phyloP scores from a whole-genome alignment of 1,140 invertebrate species.

The Euwallacea similis region DNA sequence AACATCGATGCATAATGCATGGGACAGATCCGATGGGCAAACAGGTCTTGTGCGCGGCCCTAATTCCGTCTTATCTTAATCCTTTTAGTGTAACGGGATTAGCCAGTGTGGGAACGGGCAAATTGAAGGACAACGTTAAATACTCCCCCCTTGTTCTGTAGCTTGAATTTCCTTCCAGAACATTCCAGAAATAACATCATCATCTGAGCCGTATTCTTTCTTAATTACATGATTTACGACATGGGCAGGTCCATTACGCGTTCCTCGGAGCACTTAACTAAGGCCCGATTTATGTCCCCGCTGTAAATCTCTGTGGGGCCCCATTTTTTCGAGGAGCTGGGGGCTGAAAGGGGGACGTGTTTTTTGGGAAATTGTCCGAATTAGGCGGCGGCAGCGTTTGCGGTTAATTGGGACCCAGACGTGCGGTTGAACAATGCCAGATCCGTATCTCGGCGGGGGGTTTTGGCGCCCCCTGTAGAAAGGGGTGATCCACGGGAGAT shows the following conservation, averaged over 20 bases:
- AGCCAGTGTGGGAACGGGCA: too few species aligned
- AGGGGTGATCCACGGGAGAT: neutral
- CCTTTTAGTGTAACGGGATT: too few species aligned
- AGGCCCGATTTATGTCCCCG: slow-evolving; percentile 3
- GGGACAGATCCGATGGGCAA: too few species aligned
- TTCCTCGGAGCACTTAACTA: neutral
- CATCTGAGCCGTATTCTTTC: too few species aligned
- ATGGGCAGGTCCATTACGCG: neutral
- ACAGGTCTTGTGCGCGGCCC: too few species aligned
- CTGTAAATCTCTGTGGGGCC: neutral
- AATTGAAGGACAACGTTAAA: too few species aligned
- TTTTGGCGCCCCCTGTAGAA: neutral
- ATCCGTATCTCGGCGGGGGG: slow-evolving; percentile 17
- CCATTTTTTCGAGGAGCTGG: neutral
- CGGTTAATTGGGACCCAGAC: slow-evolving; percentile 30
- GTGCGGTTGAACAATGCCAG: slow-evolving; percentile 29
- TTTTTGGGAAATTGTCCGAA: slow-evolving; percentile 29
- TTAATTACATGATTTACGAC: slow-evolving; percentile 4
- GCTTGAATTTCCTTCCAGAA: too few species aligned
- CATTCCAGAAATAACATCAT: too few species aligned
- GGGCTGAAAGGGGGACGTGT: slow-evolving; percentile 8
- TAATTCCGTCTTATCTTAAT: too few species aligned
- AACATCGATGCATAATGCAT: too few species aligned
- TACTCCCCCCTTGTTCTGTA: too few species aligned
- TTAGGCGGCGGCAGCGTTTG: slow-evolving; percentile 11